Conservation (phyloP, 35 echinoderm and acorn worm species). For the Ophiothrix spiculata region DNA sequence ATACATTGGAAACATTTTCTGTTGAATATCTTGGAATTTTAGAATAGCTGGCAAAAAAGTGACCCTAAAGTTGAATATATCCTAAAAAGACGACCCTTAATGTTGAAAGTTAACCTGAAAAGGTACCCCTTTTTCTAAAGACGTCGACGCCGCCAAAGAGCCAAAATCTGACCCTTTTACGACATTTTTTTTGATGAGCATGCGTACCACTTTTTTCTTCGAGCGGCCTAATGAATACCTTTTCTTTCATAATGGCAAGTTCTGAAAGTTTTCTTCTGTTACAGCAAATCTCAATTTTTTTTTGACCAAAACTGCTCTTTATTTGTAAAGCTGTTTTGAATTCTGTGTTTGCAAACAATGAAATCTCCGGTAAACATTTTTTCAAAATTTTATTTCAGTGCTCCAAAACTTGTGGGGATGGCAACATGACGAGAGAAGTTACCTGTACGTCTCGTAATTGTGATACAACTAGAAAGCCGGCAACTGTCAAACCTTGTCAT, state of each 20-base stretch:
- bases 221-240: neutral
- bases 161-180: no score
- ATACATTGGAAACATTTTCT: no score
- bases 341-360: neutral
- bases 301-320: neutral
- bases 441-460: constrained; percentile 24
- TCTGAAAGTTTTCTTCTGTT: neutral
- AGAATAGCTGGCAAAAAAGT: no score
- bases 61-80: no score
- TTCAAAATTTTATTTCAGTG: constrained; percentile 22
- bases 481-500: neutral
- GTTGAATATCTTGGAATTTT: no score
- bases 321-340: neutral
- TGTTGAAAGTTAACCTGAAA: no score
- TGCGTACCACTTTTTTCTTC: no score
- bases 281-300: neutral
- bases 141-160: no score
- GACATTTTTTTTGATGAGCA: no score
- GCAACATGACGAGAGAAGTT: constrained; percentile 30
- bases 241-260: neutral
- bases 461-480: constrained; percentile 3
- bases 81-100: no score
- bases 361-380: neutral
- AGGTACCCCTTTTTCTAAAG: no score
- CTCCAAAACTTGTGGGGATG: constrained; percentile 33